Evolutionary conservation across 1,140 invertebrate genomes (phyloP).

Genomic region (Arctopsyche grandis): DNA sequence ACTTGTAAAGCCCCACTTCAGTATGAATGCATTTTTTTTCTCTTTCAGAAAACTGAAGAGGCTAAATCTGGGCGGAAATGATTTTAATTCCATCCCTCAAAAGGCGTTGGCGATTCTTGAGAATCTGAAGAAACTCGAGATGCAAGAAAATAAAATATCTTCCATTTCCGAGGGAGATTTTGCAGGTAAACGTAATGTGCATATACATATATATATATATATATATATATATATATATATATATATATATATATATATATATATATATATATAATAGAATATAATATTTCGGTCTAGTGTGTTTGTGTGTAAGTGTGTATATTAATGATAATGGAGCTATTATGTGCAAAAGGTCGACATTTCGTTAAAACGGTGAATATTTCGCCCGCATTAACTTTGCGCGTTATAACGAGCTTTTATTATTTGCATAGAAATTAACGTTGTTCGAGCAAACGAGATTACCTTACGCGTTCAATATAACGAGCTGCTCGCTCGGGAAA

Average conservation of each 20-base stretch:
- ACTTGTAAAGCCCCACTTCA: no score
- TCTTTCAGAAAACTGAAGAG: slow-evolving; percentile 80
- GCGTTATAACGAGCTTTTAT: not conserved
- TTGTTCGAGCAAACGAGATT: not conserved
- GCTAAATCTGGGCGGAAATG: slow-evolving; percentile 87
- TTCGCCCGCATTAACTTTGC: not conserved
- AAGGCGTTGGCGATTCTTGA: slow-evolving; percentile 79
- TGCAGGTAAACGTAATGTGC: slow-evolving; percentile 76
- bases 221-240: no score
- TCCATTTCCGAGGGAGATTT: slow-evolving; percentile 84
- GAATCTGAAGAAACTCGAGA: slow-evolving; percentile 84
- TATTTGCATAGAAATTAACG: slow-evolving; percentile 4
- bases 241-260: no score
- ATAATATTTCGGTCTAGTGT: no score
- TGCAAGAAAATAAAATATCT: slow-evolving; percentile 86
- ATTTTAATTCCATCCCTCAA: slow-evolving; percentile 79
- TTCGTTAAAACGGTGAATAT: not conserved
- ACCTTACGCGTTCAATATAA: not conserved
- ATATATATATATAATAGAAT: no score
- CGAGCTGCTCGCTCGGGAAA: not conserved
- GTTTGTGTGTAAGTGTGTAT: no score
- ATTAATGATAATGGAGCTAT: not conserved
- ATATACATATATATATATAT: no score
- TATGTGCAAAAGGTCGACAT: not conserved
- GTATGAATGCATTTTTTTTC: slow-evolving; percentile 36